phyloP scores from a whole-genome alignment of 2,797 vertebrate species.

The Ibycter americanus region DNA sequence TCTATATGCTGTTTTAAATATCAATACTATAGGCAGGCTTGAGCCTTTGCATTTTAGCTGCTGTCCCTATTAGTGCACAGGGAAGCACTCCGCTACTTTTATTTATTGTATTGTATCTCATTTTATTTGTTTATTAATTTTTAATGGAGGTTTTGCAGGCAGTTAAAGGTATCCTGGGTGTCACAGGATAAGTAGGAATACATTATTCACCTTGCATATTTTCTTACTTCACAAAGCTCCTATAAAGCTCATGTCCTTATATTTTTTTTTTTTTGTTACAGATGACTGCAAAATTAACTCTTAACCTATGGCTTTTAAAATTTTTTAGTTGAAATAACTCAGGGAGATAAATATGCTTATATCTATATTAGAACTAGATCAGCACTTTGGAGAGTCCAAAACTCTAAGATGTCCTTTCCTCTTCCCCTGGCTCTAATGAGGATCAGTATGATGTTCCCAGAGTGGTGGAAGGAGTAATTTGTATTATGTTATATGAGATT shows the following conservation, averaged over 20 bases:
- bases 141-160: not conserved
- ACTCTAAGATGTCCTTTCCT: not conserved
- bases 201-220: not conserved
- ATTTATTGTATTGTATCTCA: not conserved
- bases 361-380: not conserved
- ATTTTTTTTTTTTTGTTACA: no score
- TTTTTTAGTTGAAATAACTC: not conserved
- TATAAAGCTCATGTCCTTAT: not conserved
- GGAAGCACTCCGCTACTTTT: not conserved
- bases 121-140: not conserved
- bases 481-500: no score
- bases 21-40: not conserved
- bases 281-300: not conserved
- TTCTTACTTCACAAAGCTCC: not conserved
- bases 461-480: not conserved
- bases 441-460: not conserved
- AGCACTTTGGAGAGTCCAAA: not conserved
- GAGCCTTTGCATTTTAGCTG: not conserved
- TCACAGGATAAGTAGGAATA: not conserved
- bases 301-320: no score
- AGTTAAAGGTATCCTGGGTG: not conserved
- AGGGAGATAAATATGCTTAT: not conserved
- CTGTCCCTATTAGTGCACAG: not conserved
- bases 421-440: not conserved
- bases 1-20: not conserved